Conservation (phyloP, 2,888 invertebrate genomes). For the Nyleta sp. region DNA sequence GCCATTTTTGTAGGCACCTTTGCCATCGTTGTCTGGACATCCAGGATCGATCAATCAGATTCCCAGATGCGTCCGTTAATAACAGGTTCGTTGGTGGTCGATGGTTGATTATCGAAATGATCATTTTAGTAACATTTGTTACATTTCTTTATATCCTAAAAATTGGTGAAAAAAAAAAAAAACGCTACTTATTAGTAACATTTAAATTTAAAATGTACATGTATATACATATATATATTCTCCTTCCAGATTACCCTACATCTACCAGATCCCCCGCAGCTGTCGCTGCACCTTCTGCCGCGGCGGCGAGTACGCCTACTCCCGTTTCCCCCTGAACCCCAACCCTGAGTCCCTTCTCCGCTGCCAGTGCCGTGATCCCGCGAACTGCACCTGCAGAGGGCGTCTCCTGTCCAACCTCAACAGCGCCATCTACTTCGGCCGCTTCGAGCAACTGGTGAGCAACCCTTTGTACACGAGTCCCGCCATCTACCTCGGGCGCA, state of each 20-base stretch:
- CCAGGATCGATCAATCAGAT: conserved; percentile 71
- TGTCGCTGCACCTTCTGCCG: conserved; percentile 77
- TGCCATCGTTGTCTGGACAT: conserved; percentile 77
- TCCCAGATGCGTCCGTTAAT: conserved; percentile 64
- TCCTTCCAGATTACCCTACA: conserved; percentile 71
- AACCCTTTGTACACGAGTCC: conserved; percentile 77
- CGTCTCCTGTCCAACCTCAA: conserved; percentile 74
- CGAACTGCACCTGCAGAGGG: conserved; percentile 72
- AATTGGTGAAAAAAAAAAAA: too few relatives aligned
- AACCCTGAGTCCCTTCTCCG: conserved; percentile 71
- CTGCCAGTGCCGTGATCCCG: conserved; percentile 74
- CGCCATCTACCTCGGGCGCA: conserved; percentile 76
- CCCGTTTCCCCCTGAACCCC: conserved; percentile 72
- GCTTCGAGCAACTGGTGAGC: conserved; percentile 74
- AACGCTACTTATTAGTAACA: neutral
- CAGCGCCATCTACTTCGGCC: conserved; percentile 76
- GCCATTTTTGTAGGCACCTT: conserved; percentile 75
- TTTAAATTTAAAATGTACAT: conserved; percentile 6
- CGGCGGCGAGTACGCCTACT: conserved; percentile 75
- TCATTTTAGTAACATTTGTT: too few relatives aligned
- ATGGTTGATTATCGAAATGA: too few relatives aligned
- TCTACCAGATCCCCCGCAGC: conserved; percentile 76
- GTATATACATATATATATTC: neutral
- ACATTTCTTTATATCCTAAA: too few relatives aligned
- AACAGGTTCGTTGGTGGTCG: too few relatives aligned